Evolutionary conservation across 1,140 invertebrate genomes (phyloP).

Genomic region (Cecropterus lyciades): DNA sequence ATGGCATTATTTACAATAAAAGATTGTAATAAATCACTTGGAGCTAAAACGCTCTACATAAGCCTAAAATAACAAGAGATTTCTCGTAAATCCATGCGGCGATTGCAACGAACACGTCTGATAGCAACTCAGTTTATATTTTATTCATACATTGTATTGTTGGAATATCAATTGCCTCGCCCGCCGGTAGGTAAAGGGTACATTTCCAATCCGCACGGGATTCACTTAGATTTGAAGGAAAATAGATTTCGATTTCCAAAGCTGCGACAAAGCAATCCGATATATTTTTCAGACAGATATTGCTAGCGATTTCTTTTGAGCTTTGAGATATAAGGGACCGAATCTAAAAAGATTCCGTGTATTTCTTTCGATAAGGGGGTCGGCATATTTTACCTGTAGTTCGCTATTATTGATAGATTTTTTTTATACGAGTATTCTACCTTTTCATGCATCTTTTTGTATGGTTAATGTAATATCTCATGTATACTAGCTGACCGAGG

Average conservation of each 20-base stretch:
- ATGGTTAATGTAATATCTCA: too few relatives aligned
- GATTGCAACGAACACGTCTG: constrained; percentile 72
- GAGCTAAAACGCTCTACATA: constrained; percentile 35
- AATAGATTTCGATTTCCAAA: constrained; percentile 84
- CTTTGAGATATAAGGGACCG: constrained; percentile 82
- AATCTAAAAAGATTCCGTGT: constrained; percentile 67
- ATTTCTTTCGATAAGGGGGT: constrained; percentile 51
- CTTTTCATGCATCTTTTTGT: neutral
- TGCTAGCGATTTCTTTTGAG: constrained; percentile 84
- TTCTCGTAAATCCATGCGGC: constrained; percentile 67
- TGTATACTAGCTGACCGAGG: too few relatives aligned
- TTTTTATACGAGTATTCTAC: neutral
- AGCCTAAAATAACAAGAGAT: constrained; percentile 60
- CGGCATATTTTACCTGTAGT: constrained; percentile 39
- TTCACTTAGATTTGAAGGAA: constrained; percentile 85
- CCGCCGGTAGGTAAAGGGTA: constrained; percentile 84
- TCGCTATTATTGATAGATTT: constrained; percentile 12
- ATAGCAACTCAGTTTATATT: constrained; percentile 83
- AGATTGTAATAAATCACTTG: constrained; percentile 16
- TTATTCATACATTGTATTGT: constrained; percentile 85
- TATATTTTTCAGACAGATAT: constrained; percentile 85
- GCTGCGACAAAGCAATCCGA: constrained; percentile 84
- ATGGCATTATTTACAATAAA: neutral
- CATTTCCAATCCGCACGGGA: constrained; percentile 83
- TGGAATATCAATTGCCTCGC: constrained; percentile 84